Conservation (phyloP, 2,888 invertebrate species). For the Trichopria drosophilae region DNA sequence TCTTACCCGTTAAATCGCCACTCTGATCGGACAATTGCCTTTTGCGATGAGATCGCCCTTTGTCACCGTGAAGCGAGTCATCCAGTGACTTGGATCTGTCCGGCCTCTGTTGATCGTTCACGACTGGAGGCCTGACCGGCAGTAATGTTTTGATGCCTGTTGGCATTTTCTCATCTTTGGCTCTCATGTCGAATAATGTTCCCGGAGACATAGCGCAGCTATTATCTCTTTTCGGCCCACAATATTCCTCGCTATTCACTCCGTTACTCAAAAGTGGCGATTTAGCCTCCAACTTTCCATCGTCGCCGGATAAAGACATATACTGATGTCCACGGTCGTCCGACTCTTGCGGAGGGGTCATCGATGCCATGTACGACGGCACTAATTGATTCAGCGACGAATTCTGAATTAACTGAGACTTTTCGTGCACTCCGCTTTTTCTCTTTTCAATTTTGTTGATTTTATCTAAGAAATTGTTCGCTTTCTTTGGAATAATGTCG, state of each 20-base stretch:
- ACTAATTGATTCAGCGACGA: slow-evolving; percentile 26
- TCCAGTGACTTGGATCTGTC: slow-evolving; percentile 48
- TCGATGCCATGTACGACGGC: slow-evolving; percentile 34
- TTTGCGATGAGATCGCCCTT: slow-evolving; percentile 43
- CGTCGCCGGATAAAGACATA: slow-evolving; percentile 42
- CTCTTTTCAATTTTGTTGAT: slow-evolving; percentile 54
- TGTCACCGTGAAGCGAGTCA: slow-evolving; percentile 41
- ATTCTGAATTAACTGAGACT: slow-evolving; percentile 30
- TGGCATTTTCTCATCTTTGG: slow-evolving; percentile 56
- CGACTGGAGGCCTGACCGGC: slow-evolving; percentile 52
- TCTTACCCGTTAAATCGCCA: slow-evolving; percentile 42
- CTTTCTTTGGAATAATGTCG: slow-evolving; percentile 54
- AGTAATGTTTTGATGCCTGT: slow-evolving; percentile 61
- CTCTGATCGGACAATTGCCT: slow-evolving; percentile 47
- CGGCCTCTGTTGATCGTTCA: slow-evolving; percentile 35
- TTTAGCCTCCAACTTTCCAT: slow-evolving; percentile 40
- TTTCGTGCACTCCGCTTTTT: slow-evolving; percentile 39
- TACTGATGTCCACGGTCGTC: no score
- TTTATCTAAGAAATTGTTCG: slow-evolving; percentile 56
- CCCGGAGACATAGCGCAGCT: slow-evolving; percentile 53
- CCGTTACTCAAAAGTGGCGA: slow-evolving; percentile 36
- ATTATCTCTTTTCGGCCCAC: slow-evolving; percentile 42
- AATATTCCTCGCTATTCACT: slow-evolving; percentile 8
- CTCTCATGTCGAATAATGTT: slow-evolving; percentile 50
- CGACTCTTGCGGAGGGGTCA: slow-evolving; percentile 33